Evolutionary conservation across 2,888 invertebrate species (phyloP), one percentile per base, ranked within the genome.

Genomic region (Platerodrilus igneus): DNA sequence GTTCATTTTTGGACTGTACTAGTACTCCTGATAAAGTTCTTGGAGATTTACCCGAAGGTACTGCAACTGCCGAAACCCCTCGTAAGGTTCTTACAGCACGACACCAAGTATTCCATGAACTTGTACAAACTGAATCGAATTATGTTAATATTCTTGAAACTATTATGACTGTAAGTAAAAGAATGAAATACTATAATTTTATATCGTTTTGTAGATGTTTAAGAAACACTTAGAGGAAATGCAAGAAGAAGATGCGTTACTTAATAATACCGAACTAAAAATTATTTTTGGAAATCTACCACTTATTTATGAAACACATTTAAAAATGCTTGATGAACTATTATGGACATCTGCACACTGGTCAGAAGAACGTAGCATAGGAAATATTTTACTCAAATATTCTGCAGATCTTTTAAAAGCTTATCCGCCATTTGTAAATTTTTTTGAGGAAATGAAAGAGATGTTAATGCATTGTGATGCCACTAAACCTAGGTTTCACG

Each of bases 371-470:
- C 57, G 57, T 20, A 60, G 63, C 42, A 61, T 68, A 33, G 96
- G 95, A 4, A 82, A 87, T 61, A 83, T 95, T 55, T 86, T 95
- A 65, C 75, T 91, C 35, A 83, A 85, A 64, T 88, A 89, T 72
- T 85, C 88, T 35, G 83, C 86, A 36, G 91, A 88, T 60, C 75
- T 97, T 64, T 78, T 87, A 52, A 93, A 90, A 70, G 90, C 93
- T 1, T 99, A 99, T 73, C 96, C 96, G 46, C 93, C 95, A 11
- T 99, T 94, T 72, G 88, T 99, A 37, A 99, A 99, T 73, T 96
- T 90, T 73, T 96, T 95, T 69, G 96, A 97, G 69, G 89, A 91
- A 67, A 92, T 93, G 70, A 94, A 94, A 70, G 91, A 93, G 62
- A 88, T 89, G 74, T 78, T 99, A 63, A 76, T 81, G 58, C 81